Conservation (phyloP, 2,797 vertebrate genomes). For the Myotis findleyi region DNA sequence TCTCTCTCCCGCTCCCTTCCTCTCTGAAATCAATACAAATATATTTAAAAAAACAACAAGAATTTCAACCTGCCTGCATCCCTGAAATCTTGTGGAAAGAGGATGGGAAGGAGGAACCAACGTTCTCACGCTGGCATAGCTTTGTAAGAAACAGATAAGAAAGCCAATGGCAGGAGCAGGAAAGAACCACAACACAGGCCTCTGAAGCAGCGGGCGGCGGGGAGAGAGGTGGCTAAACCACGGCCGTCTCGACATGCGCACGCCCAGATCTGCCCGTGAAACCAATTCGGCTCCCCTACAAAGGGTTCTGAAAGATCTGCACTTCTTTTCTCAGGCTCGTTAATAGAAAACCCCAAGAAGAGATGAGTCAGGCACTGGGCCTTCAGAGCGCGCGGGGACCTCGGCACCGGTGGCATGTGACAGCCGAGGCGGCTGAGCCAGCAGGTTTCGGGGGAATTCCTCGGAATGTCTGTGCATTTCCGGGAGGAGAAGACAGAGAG, state of each 20-base stretch:
- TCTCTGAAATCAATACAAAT: no score
- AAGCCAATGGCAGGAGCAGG: neutral
- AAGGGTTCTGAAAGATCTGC: neutral
- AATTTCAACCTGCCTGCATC: neutral
- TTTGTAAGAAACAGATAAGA: neutral
- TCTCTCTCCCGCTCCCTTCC: no score
- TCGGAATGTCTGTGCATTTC: neutral
- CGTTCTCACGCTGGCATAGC: neutral
- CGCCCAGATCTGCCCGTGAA: neutral
- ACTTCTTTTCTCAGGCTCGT: neutral
- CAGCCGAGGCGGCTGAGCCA: no score
- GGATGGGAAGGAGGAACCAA: neutral
- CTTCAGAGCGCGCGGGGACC: neutral
- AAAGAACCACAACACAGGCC: neutral
- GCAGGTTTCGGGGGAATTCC: neutral
- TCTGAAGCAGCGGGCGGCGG: neutral
- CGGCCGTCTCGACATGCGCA: neutral
- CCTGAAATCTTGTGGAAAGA: neutral
- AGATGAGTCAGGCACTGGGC: neutral
- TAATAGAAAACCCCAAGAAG: neutral
- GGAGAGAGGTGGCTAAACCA: neutral
- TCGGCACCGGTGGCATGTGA: accelerated
- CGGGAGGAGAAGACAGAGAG: neutral
- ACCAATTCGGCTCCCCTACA: neutral
- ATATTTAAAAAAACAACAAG: neutral